These are phyloP conservation scores for Parazoanthus swiftii DNA, from an alignment of 92 coral and sea anemone species.

Conservation along the genomic window DNA sequence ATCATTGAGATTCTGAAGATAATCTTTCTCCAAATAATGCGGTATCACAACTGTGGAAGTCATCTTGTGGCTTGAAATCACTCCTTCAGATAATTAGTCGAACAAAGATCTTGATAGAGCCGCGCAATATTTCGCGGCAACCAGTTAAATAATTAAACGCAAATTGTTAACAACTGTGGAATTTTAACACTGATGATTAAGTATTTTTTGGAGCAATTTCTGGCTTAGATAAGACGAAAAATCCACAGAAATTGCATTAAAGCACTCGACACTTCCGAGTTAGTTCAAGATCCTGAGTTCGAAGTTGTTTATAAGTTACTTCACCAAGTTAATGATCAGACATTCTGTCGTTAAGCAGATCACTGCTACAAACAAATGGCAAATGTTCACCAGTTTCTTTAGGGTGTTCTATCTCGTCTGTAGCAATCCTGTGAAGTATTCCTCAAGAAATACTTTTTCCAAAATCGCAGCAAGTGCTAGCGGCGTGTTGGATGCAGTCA, in stretches of 20 bases:
- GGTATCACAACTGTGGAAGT: constrained; percentile 72
- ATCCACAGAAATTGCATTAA: background rate
- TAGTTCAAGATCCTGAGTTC: background rate
- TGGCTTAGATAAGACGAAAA: constrained; percentile 13
- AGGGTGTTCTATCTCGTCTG: background rate
- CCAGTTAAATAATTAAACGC: constrained; percentile 56
- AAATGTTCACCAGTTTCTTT: background rate
- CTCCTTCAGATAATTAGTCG: constrained; percentile 36
- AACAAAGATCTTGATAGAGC: constrained; percentile 43
- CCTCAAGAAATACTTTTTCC: background rate
- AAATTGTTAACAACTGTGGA: constrained; percentile 52
- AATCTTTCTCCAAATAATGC: constrained; percentile 80
- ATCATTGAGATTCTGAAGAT: constrained; percentile 87
- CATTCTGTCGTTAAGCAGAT: constrained; percentile 40
- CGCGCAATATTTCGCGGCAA: constrained; percentile 33
- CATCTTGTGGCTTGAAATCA: background rate
- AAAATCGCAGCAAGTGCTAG: background rate
- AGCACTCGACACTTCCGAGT: background rate
- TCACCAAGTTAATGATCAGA: constrained; percentile 21
- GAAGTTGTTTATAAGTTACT: constrained; percentile 25
- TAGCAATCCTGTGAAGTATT: background rate
- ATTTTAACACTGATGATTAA: constrained; percentile 11
- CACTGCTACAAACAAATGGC: constrained; percentile 3
- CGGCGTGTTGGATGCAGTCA: no score
- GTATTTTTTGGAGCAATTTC: background rate